Evolutionary conservation across 2,113 vertebrate species (phyloP).

Genomic region (Arvicanthis niloticus): DNA sequence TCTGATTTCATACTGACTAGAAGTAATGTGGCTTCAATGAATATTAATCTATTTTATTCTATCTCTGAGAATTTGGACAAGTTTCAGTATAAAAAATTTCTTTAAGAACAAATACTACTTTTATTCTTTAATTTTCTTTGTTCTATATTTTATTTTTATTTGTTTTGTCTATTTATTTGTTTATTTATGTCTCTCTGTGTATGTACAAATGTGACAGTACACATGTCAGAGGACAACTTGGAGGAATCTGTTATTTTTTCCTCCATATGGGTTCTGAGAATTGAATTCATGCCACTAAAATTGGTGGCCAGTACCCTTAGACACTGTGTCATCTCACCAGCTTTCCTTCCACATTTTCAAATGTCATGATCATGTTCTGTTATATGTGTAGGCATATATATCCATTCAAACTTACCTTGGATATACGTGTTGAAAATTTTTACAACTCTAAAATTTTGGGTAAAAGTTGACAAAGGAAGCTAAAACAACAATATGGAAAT

Average conservation of each 20-base stretch:
- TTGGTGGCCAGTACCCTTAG: not conserved
- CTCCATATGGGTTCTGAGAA: not conserved
- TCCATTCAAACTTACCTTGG: not conserved
- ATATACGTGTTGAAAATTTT: not conserved
- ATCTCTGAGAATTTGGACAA: not conserved
- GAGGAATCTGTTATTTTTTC: not conserved
- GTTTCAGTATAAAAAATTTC: slow-evolving; percentile 1
- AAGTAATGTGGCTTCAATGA: not conserved
- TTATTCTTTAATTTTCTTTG: not conserved
- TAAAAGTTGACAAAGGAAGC: not conserved
- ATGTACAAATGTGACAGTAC: not conserved
- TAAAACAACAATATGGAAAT: not conserved
- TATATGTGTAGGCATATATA: not conserved
- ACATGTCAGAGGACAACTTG: not conserved
- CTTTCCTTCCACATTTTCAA: not conserved
- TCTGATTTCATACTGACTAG: not conserved
- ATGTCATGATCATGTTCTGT: not conserved
- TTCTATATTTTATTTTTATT: not conserved
- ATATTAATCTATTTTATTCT: not conserved
- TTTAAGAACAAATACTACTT: not conserved
- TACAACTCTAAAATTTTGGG: not conserved
- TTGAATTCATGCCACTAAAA: not conserved
- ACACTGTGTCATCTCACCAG: not conserved
- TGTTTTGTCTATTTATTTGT: not conserved
- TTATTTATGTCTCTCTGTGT: not conserved